Percentiles rank a stretch among this genome's conserved stretches.
Evolutionary conservation across 2,113 vertebrate species (phyloP).

Genomic region (Balaeniceps rex): DNA sequence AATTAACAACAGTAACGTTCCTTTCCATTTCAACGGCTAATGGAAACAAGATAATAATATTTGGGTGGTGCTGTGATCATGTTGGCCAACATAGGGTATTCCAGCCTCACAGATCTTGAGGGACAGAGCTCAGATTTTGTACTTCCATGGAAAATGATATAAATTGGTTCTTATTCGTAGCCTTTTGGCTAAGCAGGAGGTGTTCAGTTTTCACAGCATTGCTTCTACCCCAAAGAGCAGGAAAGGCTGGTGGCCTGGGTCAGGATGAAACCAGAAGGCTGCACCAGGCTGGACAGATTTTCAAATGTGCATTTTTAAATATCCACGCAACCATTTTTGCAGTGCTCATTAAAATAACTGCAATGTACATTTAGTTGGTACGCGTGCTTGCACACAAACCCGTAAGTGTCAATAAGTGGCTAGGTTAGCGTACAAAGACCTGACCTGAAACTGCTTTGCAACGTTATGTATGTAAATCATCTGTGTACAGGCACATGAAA

Average conservation of each 20-base stretch:
- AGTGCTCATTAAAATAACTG: neutral
- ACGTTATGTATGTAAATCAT: neutral
- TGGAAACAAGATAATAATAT: neutral
- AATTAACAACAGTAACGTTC: neutral
- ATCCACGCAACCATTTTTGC: fast-evolving
- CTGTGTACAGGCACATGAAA: neutral
- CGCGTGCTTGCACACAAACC: neutral
- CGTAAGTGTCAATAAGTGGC: fast-evolving
- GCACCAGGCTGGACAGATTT: neutral
- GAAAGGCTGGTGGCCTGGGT: neutral
- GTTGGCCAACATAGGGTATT: neutral
- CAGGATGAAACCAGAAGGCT: neutral
- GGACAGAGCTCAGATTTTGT: neutral
- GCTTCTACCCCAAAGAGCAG: neutral
- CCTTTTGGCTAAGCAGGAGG: neutral
- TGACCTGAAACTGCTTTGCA: neutral
- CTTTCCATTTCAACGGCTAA: neutral
- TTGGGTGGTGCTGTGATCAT: neutral
- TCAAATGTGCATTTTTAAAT: neutral
- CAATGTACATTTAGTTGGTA: neutral
- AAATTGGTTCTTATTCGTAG: neutral
- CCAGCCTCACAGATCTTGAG: neutral
- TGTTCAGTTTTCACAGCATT: neutral
- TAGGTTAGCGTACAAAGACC: neutral
- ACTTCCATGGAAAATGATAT: fast-evolving